Base-by-base conservation (phyloP, 1,140 invertebrate genomes). In the Drosophila rhopaloa region DNA sequence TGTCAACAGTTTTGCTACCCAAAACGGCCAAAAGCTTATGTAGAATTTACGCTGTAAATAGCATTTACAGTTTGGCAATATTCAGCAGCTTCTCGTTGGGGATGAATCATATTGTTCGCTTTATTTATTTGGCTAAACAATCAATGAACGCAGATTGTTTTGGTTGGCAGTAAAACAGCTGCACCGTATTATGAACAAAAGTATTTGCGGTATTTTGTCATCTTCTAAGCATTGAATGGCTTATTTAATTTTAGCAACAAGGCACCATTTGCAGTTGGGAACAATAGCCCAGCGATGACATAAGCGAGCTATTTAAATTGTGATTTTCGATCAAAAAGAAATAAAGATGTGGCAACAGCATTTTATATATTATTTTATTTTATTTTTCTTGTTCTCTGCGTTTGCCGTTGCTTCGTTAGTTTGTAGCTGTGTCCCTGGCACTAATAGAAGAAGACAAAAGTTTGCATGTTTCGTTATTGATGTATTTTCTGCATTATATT, bases 231-330 rank as follows among this genome's bases (percentile, higher is more conserved):
- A 76, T 76, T 76, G 48, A 75, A 76, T 75, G 46, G 60, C 57
- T 76, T 68, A 73, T 68, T 85, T 65, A 73, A 85, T 73, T 77
- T 73, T 81, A 72, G 38, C 82, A 37, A 67, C 61, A 72, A 66
- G 71, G 70, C 68, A 79, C 80, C 63, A 50, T 79, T 72, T 60
- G 56, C 47, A 44, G 60, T n/a, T 27, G 51, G 54, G 32, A 70
- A 54, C 48, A 43, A 79, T 41, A 46, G 16, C 47, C 29, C 66
- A 56, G 37, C 44, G 56, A 85, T 85, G 82, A 85, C 81, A 85
- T 85, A 85, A 85, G 68, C 63, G 29, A 53, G 46, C 73, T 73
- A 70, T 81, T 81, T 86, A 67, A 78, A 86, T 55, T 41, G 59
- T 41, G 65, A 66, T 72, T 78, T 81, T 81, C 55, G 53, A 77